Evolutionary conservation across 2,888 invertebrate species (phyloP).

Genomic region (Ormyrus thymus): DNA sequence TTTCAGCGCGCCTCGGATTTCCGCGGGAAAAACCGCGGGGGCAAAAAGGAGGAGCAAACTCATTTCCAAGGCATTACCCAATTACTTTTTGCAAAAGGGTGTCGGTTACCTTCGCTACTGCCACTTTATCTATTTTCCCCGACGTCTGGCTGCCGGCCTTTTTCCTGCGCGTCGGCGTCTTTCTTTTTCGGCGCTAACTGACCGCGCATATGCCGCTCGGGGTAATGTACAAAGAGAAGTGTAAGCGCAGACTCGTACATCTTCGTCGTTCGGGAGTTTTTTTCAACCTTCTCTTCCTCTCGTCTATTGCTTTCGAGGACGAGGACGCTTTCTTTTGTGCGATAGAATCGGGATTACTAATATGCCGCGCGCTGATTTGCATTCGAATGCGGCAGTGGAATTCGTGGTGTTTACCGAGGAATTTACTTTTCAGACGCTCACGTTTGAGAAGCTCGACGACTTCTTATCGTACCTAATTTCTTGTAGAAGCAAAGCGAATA

Average conservation of each 20-base stretch:
- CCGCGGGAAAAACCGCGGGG: slow-evolving; percentile 43
- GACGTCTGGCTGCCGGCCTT: background rate
- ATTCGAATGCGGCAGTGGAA: too few relatives aligned
- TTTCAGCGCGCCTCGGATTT: background rate
- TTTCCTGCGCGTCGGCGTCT: slow-evolving; percentile 1
- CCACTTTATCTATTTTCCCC: slow-evolving; percentile 36
- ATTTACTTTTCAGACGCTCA: too few relatives aligned
- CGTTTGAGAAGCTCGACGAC: too few relatives aligned
- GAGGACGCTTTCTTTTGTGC: background rate
- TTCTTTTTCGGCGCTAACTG: slow-evolving; percentile 59
- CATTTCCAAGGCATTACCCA: slow-evolving; percentile 75
- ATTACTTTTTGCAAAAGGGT: slow-evolving; percentile 74
- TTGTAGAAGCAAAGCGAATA: too few relatives aligned
- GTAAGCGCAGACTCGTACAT: slow-evolving; percentile 58
- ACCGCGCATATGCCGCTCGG: slow-evolving; percentile 57
- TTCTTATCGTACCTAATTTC: too few relatives aligned
- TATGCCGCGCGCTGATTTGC: too few relatives aligned
- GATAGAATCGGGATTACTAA: background rate
- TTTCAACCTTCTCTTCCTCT: slow-evolving; percentile 1
- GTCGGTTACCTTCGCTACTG: slow-evolving; percentile 69
- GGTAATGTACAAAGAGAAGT: slow-evolving; percentile 63
- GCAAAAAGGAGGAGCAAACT: slow-evolving; percentile 72
- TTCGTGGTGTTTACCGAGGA: too few relatives aligned
- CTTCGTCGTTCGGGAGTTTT: slow-evolving; percentile 48
- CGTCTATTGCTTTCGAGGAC: background rate